Evolutionary conservation across 2,797 vertebrate genomes (phyloP), one percentile per base, ranked within the genome.

Genomic region (Melopsittacus undulatus): DNA sequence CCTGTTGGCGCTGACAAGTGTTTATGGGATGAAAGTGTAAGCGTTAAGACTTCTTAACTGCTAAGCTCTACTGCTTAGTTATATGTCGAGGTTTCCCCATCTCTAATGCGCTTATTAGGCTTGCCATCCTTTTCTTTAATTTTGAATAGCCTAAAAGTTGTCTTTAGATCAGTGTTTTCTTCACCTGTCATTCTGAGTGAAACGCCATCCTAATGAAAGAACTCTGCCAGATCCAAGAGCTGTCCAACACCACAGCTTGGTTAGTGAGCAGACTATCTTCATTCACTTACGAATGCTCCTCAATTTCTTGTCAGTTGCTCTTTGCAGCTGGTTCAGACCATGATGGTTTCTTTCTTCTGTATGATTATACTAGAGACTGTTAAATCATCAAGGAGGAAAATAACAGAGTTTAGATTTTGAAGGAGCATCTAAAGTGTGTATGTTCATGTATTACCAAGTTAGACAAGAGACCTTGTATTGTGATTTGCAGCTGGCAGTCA

Each of bases 1-100:
- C 48, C 43, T 48, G 3, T 56, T 91, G 67, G 63, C 69, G 93
- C 63, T 59, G 54, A 77, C 48, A 92, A 67, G 59, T 26, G 40
- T 79, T 94, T 79, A 45, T 90, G 80, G 80, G 91, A 91, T 94
- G 83, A 88, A 86, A 19, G 38, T 72, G 79, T 92, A 48, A 79
- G 70, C 83, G 61, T 91, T 92, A 92, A 95, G 27, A 29, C 68
- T 91, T 73, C 91, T 94, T 92, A 91, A 46, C 29, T 61, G 43
- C 83, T 90, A 72, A 96, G 74, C 80, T 61, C 19, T 45, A 5
- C 63, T 88, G 38, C 84, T 89, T 78, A 84, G 61, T 83, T 83
- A 20, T 61, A n/a, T 64, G 68, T 67, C 0, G 0, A 22, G 10
- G 32, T 83, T 90, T 96, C 61, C 30, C 23, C 19, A 19, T 64